Conservation (phyloP, 1,140 invertebrate species). For the Coelopa frigida region DNA sequence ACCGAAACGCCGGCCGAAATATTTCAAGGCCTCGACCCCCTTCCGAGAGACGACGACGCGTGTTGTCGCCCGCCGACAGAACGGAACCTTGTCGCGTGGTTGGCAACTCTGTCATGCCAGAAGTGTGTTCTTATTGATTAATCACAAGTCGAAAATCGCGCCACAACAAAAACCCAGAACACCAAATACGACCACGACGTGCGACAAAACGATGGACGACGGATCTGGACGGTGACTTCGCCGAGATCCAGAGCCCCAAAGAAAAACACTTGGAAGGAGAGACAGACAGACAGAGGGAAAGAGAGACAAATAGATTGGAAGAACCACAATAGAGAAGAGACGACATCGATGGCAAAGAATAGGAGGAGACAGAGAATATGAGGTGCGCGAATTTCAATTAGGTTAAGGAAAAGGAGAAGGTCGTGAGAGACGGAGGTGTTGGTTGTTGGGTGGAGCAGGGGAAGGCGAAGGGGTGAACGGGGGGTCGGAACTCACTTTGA, state of each 20-base stretch:
- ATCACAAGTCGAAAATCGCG: not conserved
- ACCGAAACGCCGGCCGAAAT: not conserved
- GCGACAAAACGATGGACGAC: not conserved
- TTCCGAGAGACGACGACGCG: not conserved
- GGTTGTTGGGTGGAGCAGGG: too few species aligned
- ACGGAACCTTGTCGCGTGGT: not conserved
- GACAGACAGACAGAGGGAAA: not conserved
- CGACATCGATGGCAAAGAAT: not conserved
- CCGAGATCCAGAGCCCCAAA: not conserved
- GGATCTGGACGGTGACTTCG: not conserved
- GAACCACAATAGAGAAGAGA: not conserved
- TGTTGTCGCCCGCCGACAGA: too few species aligned
- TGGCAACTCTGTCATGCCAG: not conserved
- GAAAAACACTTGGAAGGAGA: not conserved
- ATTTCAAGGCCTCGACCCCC: not conserved
- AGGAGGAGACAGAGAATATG: not conserved
- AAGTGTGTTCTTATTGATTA: not conserved
- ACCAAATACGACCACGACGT: not conserved
- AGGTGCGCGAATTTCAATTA: not conserved
- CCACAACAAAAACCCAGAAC: not conserved
- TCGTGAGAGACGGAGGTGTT: too few species aligned
- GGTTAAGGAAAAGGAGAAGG: not conserved
- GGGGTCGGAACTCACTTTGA: conserved; percentile 40
- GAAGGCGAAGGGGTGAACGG: too few species aligned
- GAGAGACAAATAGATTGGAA: too few species aligned